phyloP scores from a whole-genome alignment of 2,797 vertebrate genomes.

The Coluber constrictor region DNA sequence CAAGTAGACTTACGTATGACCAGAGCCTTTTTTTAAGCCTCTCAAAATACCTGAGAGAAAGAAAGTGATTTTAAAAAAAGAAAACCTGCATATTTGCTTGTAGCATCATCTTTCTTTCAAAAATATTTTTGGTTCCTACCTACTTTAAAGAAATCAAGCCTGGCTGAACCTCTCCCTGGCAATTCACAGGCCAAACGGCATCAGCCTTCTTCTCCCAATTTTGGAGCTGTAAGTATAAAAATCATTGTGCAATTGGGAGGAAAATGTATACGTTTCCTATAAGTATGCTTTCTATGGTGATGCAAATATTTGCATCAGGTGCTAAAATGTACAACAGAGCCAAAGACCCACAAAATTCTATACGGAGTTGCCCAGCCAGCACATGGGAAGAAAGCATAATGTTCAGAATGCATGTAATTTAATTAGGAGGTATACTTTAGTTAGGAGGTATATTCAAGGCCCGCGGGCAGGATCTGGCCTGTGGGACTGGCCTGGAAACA shows the following conservation, averaged over 20 bases:
- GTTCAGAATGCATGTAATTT: neutral
- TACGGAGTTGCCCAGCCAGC: neutral
- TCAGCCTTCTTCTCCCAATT: neutral
- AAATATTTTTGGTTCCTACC: neutral
- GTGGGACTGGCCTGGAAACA: too few relatives aligned
- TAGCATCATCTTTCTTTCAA: neutral
- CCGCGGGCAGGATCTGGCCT: accelerated
- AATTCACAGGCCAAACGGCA: neutral
- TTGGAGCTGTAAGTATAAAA: neutral
- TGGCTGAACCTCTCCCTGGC: neutral
- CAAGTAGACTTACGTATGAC: neutral
- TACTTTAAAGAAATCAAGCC: neutral
- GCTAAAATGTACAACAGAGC: neutral
- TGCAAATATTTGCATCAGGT: too few relatives aligned
- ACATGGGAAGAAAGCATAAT: neutral
- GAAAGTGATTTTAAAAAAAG: neutral
- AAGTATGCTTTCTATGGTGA: neutral
- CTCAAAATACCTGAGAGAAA: neutral
- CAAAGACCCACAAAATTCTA: neutral
- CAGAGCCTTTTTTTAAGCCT: neutral
- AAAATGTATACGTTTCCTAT: neutral
- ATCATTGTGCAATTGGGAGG: neutral
- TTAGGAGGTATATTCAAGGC: neutral
- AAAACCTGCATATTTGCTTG: neutral
- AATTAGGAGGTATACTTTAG: neutral